Conservation (phyloP, 2,113 vertebrate genomes). For the Malurus cyaneus region DNA sequence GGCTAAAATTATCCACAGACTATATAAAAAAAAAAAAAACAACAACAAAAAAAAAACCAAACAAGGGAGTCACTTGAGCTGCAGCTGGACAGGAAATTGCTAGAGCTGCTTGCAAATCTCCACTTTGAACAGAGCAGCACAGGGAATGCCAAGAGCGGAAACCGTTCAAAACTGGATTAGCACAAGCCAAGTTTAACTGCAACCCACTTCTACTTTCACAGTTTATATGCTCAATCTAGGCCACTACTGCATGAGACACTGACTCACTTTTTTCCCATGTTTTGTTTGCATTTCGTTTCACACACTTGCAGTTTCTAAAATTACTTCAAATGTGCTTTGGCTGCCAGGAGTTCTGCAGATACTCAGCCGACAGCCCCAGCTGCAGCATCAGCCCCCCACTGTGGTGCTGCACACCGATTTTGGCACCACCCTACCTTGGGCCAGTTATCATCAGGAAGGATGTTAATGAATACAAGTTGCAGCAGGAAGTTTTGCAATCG, state of each 20-base stretch:
- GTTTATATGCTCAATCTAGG: conserved; percentile 66
- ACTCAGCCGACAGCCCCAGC: neutral
- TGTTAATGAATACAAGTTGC: neutral
- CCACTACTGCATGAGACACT: conserved; percentile 63
- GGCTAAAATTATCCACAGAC: conserved; percentile 77
- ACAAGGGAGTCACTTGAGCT: conserved; percentile 69
- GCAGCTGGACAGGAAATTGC: conserved; percentile 92
- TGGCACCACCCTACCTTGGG: neutral
- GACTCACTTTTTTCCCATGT: conserved; percentile 55
- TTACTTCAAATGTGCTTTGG: neutral
- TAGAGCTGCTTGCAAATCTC: conserved; percentile 82
- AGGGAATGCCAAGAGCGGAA: conserved; percentile 84
- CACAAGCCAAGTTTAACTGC: conserved; percentile 75
- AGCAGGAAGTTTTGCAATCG: neutral
- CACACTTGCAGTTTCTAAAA: conserved; percentile 56
- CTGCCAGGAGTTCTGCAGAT: conserved; percentile 13
- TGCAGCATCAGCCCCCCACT: neutral
- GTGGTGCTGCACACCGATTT: neutral
- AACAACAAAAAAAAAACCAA: neutral
- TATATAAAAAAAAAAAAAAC: neutral
- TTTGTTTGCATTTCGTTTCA: conserved; percentile 57
- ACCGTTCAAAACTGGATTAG: conserved; percentile 84
- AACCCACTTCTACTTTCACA: conserved; percentile 75
- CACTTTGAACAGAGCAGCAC: conserved; percentile 79
- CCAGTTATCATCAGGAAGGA: neutral